These are phyloP conservation scores for Chlorops oryzae DNA, from an alignment of 1,140 invertebrate genomes.

Conservation along the genomic window DNA sequence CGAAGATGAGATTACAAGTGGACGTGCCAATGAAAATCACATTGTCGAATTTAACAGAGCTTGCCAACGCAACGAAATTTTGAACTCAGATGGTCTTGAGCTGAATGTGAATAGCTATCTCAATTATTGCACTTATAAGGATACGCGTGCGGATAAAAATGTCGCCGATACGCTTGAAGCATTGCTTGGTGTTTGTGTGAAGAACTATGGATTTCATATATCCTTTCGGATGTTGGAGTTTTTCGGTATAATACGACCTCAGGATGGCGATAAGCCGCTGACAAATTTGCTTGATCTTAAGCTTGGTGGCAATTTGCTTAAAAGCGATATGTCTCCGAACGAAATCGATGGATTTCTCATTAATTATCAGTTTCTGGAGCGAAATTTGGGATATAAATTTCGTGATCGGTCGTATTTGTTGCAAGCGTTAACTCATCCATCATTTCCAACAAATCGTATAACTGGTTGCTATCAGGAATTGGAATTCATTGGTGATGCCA, in stretches of 20 bases:
- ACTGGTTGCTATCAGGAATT: conserved; percentile 90
- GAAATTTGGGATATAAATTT: conserved; percentile 61
- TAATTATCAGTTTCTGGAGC: conserved; percentile 53
- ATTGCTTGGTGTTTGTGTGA: conserved; percentile 70
- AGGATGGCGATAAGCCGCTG: conserved; percentile 42
- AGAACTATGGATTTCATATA: conserved; percentile 52
- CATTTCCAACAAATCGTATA: conserved; percentile 74
- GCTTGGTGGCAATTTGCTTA: conserved; percentile 36
- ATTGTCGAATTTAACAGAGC: too few species aligned
- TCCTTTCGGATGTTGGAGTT: conserved; percentile 64
- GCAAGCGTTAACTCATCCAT: conserved; percentile 88
- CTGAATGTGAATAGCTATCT: too few species aligned
- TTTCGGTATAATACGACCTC: conserved; percentile 59
- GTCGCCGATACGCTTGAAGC: conserved; percentile 81
- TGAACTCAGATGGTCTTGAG: too few species aligned
- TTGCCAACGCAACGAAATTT: too few species aligned
- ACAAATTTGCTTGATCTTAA: conserved; percentile 38
- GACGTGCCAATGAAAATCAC: conserved; percentile 7
- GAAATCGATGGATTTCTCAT: conserved; percentile 51
- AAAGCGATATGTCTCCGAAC: conserved; percentile 29
- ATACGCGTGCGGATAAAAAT: conserved; percentile 28
- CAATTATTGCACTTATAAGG: conserved; percentile 11
- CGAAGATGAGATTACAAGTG: conserved; percentile 15
- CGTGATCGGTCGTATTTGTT: conserved; percentile 58
- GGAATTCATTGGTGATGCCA: conserved; percentile 94